Conservation (phyloP, 2,888 invertebrate genomes). For the Agrotis ipsilon region DNA sequence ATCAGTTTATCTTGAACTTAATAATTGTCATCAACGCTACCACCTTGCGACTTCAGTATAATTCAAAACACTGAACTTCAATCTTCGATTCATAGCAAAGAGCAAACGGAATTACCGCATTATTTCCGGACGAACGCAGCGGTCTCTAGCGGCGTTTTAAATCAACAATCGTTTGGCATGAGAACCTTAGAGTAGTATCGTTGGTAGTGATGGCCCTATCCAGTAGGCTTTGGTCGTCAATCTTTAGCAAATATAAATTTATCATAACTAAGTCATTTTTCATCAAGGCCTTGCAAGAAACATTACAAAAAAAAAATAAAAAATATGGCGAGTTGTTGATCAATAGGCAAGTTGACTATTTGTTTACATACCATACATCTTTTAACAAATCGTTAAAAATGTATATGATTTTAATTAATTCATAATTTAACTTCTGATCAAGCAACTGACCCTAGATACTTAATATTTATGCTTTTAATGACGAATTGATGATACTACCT, state of each 20-base stretch:
- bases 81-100: conserved; percentile 8
- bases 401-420: too few species aligned
- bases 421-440: too few species aligned
- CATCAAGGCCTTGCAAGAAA: too few species aligned
- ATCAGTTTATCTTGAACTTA: neutral
- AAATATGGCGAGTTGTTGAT: too few species aligned
- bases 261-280: too few species aligned
- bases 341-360: too few species aligned
- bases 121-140: neutral
- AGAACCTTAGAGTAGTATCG: neutral
- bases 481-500: neutral
- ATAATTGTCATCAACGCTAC: neutral
- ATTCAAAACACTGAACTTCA: conserved; percentile 13
- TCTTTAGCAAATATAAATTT: neutral
- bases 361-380: too few species aligned
- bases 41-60: conserved; percentile 8
- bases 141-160: conserved; percentile 22
- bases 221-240: conserved; percentile 6
- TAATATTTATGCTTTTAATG: neutral
- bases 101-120: conserved; percentile 4
- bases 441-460: too few species aligned
- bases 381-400: too few species aligned
- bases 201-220: neutral
- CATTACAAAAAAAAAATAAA: too few species aligned
- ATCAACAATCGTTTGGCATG: neutral